phyloP scores from a whole-genome alignment of 1,140 invertebrate species.

The Holotrichia oblita region DNA sequence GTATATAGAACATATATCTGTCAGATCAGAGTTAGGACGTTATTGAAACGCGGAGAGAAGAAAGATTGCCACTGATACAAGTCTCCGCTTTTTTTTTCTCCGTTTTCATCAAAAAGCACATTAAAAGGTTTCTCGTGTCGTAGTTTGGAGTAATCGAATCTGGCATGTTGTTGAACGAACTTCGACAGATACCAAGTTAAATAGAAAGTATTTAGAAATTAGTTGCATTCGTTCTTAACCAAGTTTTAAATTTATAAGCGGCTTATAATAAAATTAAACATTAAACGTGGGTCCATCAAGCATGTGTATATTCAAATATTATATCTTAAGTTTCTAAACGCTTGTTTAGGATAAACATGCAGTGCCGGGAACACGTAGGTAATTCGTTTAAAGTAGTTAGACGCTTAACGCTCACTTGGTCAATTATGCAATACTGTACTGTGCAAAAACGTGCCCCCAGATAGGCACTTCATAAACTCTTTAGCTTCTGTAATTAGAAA shows the following conservation, averaged over 20 bases:
- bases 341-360: no score
- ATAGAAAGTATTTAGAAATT: not conserved
- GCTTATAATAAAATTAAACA: no score
- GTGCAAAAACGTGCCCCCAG: not conserved
- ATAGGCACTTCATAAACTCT: not conserved
- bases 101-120: constrained; percentile 17
- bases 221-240: not conserved
- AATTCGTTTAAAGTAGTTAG: no score
- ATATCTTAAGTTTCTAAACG: no score
- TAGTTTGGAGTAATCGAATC: not conserved
- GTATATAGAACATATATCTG: not conserved
- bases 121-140: not conserved
- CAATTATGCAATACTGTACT: not conserved
- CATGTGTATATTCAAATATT: no score
- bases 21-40: not conserved
- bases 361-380: no score
- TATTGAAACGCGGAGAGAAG: not conserved
- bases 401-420: not conserved
- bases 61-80: constrained; percentile 11
- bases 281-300: no score
- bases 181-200: not conserved
- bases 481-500: constrained; percentile 24
- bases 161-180: constrained; percentile 4
- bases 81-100: not conserved
- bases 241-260: not conserved